These are phyloP conservation scores for Chloropsis cyanopogon DNA, from an alignment of 2,113 vertebrate genomes.

Conservation along the genomic window DNA sequence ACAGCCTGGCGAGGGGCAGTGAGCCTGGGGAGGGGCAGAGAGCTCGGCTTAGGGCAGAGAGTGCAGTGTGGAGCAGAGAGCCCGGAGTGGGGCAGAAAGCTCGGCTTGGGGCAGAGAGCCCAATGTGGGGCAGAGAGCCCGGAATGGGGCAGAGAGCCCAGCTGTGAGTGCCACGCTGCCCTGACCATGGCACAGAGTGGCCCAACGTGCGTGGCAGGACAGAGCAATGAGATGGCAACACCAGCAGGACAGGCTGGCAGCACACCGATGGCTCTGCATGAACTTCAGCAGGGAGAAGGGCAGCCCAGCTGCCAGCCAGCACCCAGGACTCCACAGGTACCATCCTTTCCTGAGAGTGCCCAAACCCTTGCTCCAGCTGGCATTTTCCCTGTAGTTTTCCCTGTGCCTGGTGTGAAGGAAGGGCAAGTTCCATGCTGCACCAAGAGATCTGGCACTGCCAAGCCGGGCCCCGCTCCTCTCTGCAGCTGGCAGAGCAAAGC, in stretches of 20 bases:
- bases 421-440: neutral
- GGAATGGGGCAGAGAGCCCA: fast-evolving
- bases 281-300: neutral
- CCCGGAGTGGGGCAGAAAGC: fast-evolving
- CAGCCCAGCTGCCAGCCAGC: neutral
- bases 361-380: neutral
- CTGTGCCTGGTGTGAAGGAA: neutral
- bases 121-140: fast-evolving
- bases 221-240: fast-evolving
- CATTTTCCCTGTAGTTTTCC: neutral
- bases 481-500: neutral
- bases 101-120: fast-evolving
- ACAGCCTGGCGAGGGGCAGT: fast-evolving
- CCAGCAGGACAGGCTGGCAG: neutral
- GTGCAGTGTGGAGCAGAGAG: neutral
- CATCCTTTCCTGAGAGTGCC: neutral
- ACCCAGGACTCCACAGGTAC: fast-evolving
- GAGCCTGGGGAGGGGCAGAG: neutral
- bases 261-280: neutral
- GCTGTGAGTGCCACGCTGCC: fast-evolving
- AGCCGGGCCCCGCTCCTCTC: neutral
- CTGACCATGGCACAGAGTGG: fast-evolving
- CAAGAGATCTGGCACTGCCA: constrained; percentile 55
- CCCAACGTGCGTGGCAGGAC: fast-evolving
- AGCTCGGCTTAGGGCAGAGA: fast-evolving